Conservation (phyloP, 2,113 vertebrate species). For the Turdus rufiventris region DNA sequence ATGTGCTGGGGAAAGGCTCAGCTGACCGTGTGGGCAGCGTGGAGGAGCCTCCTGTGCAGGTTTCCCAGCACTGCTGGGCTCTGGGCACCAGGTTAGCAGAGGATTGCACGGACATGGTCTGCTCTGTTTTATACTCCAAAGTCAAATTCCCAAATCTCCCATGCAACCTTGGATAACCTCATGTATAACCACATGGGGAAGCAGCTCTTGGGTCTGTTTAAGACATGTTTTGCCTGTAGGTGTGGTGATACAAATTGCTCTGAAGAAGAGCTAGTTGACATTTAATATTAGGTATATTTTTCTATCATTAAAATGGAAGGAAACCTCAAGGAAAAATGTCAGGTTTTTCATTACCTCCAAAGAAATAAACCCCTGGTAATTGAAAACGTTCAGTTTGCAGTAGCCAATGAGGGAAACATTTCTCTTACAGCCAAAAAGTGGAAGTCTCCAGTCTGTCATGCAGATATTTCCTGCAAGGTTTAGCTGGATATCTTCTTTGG, state of each 20-base stretch:
- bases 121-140: neutral
- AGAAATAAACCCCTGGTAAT: neutral
- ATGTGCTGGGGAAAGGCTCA: neutral
- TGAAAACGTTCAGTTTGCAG: neutral
- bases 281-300: neutral
- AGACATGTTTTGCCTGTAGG: neutral
- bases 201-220: neutral
- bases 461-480: neutral
- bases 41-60: neutral
- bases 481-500: neutral
- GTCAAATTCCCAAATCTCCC: neutral
- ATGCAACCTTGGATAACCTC: neutral
- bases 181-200: neutral
- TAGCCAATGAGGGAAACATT: neutral
- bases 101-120: fast-evolving
- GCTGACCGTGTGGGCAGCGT: neutral
- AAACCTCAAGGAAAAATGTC: neutral
- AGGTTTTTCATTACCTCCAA: conserved; percentile 1
- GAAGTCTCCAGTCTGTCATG: neutral
- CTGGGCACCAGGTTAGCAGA: fast-evolving
- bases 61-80: neutral
- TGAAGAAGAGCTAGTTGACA: neutral
- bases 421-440: neutral
- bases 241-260: neutral
- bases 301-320: neutral